A percentile compares a stretch with the other conserved stretches of the same genome.
These are phyloP conservation scores for Lumbricus terrestris DNA, from an alignment of 2,888 invertebrate species.

Conservation along the genomic window DNA sequence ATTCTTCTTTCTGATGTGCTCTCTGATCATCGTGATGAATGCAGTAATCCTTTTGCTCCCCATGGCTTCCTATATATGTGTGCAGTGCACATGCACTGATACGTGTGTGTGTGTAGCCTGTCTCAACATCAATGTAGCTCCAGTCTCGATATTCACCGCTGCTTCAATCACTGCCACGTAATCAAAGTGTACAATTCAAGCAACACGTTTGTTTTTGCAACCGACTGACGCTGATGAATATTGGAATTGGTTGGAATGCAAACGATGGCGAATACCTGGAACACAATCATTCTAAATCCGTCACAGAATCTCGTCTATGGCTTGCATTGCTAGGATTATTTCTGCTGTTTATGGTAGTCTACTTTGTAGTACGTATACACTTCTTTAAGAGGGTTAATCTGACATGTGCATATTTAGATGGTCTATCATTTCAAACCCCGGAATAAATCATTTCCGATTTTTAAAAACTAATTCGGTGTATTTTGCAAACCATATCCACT, in stretches of 20 bases:
- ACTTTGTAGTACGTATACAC: too few relatives aligned
- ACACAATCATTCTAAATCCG: background rate
- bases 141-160: background rate
- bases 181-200: background rate
- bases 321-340: background rate
- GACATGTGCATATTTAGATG: too few relatives aligned
- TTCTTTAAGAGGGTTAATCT: too few relatives aligned
- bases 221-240: background rate
- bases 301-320: background rate
- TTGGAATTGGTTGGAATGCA: background rate
- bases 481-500: too few relatives aligned
- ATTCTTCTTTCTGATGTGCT: background rate
- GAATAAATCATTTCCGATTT: too few relatives aligned
- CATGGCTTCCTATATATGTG: background rate
- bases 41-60: background rate
- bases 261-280: background rate
- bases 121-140: background rate
- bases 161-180: background rate
- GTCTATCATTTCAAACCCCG: too few relatives aligned
- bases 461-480: too few relatives aligned
- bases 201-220: background rate
- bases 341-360: background rate
- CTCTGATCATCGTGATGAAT: background rate
- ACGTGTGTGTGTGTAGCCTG: too few relatives aligned
- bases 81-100: too few relatives aligned